A percentile compares a stretch with the other conserved stretches of the same genome.
Evolutionary conservation across 2,797 vertebrate species (phyloP).

Genomic region (Liasis olivaceus): DNA sequence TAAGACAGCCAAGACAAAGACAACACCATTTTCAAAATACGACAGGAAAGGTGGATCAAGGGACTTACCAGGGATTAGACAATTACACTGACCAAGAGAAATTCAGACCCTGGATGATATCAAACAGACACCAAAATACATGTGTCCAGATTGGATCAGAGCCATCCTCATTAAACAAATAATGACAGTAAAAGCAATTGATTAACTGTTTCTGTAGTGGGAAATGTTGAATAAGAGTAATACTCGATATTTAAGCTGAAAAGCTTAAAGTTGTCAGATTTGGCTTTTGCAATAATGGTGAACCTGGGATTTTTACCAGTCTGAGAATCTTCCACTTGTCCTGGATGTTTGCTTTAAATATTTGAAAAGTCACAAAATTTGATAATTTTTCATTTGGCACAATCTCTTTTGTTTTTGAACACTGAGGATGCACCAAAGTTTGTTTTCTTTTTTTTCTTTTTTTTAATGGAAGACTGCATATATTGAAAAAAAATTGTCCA

Average conservation of each 20-base stretch:
- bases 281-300: not conserved
- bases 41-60: not conserved
- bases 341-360: not conserved
- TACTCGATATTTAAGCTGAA: not conserved
- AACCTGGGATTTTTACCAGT: not conserved
- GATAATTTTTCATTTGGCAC: not conserved
- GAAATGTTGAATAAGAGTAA: not conserved
- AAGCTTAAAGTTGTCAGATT: not conserved
- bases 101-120: not conserved
- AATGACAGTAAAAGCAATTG: not conserved
- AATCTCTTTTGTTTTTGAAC: not conserved
- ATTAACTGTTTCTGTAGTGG: not conserved
- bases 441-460: no score
- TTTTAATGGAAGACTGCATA: not conserved
- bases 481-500: not conserved
- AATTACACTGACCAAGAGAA: not conserved
- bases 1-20: not conserved
- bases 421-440: not conserved
- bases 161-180: not conserved
- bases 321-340: not conserved
- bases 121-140: not conserved
- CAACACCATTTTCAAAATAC: not conserved
- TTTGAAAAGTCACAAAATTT: not conserved
- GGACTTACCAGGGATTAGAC: not conserved
- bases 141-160: not conserved